Conservation (phyloP, 1,140 invertebrate genomes). For the Hycleus phaleratus region DNA sequence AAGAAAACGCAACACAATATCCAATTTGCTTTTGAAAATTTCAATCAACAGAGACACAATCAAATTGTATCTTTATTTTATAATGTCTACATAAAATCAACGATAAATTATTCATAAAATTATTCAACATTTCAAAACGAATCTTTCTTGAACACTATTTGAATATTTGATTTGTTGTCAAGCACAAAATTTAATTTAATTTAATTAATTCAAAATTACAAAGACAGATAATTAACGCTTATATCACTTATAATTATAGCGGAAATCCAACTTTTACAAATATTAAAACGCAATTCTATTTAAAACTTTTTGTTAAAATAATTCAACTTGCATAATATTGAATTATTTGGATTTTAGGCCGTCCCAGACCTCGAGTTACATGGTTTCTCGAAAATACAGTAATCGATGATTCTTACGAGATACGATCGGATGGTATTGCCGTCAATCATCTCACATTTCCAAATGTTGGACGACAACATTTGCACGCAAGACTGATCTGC, state of each 20-base stretch:
- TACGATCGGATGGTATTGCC: conserved; percentile 58
- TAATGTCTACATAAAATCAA: no score
- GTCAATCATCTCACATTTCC: conserved; percentile 70
- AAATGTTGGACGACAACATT: conserved; percentile 66
- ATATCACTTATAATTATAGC: no score
- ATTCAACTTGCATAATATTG: not conserved
- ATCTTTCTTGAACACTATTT: conserved; percentile 6
- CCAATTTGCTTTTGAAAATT: not conserved
- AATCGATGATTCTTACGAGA: conserved; percentile 73
- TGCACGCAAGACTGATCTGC: conserved; percentile 69
- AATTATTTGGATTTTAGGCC: conserved; percentile 47
- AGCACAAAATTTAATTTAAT: no score
- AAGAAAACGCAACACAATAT: not conserved
- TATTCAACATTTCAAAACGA: conserved; percentile 13
- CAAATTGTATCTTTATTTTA: no score
- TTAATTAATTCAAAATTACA: conserved; percentile 12
- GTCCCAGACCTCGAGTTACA: conserved; percentile 66
- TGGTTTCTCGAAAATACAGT: conserved; percentile 78
- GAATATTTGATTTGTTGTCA: conserved; percentile 24
- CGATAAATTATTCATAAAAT: conserved; percentile 22
- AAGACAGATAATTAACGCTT: no score
- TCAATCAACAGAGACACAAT: no score
- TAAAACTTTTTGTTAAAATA: no score
- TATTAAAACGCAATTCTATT: no score
- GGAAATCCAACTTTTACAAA: no score